Evolutionary conservation across 1,140 invertebrate genomes (phyloP).

Genomic region (Whitmania pigra): DNA sequence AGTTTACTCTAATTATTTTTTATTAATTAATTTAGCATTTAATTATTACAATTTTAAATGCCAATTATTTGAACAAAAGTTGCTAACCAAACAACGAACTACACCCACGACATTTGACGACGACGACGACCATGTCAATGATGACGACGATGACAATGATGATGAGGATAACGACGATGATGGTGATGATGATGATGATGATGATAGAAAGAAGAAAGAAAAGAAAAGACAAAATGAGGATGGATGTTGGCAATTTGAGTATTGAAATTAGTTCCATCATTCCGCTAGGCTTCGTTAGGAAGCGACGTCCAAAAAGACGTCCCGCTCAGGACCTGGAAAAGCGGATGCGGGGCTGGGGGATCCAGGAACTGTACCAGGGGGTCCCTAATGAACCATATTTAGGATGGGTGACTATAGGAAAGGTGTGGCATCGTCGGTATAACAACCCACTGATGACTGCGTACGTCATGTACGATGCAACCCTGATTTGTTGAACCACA

Average conservation of each 20-base stretch:
- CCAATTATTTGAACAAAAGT: no score
- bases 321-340: neutral
- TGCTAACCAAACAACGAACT: no score
- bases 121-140: no score
- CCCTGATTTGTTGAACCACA: no score
- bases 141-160: neutral
- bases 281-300: no score
- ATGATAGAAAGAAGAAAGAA: neutral
- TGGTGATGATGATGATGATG: neutral
- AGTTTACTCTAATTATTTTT: no score
- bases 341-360: neutral
- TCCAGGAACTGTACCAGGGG: neutral
- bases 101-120: no score
- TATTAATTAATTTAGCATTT: no score
- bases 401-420: neutral
- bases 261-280: neutral
- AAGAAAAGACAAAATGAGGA: neutral
- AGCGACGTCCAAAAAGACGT: neutral
- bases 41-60: no score
- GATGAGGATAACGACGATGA: neutral
- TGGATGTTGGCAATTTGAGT: slow-evolving; percentile 7
- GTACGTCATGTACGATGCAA: no score
- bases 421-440: neutral
- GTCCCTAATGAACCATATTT: neutral
- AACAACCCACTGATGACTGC: neutral